Percentiles rank a stretch among this genome's conserved stretches.
These are phyloP conservation scores for Cynocephalus volans DNA, from an alignment of 2,113 vertebrate species.

Conservation along the genomic window DNA sequence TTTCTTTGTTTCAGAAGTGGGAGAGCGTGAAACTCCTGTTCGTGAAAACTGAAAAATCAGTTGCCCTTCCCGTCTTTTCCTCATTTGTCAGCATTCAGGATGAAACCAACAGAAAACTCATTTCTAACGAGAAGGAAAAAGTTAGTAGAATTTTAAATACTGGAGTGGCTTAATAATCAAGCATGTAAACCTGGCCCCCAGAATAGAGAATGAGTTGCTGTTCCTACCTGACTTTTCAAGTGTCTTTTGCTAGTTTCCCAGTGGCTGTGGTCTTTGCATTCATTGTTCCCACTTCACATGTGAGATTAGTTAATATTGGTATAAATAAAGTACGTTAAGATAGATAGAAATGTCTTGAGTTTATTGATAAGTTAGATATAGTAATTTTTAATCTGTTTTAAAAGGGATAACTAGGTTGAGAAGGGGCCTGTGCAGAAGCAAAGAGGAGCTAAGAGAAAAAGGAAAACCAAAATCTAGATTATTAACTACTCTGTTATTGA, in stretches of 20 bases:
- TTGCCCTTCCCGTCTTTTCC: slow-evolving; percentile 91
- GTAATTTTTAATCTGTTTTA: background rate
- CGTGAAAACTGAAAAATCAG: slow-evolving; percentile 90
- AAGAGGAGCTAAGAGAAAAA: background rate
- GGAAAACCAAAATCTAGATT: background rate
- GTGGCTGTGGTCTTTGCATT: background rate
- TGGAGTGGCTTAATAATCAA: background rate
- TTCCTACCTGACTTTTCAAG: background rate
- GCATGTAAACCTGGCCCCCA: background rate
- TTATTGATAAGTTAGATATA: background rate
- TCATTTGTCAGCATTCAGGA: slow-evolving; percentile 85
- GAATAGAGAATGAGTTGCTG: background rate
- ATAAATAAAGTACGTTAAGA: background rate
- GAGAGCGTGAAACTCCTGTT: slow-evolving; percentile 91
- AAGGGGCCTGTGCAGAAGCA: background rate
- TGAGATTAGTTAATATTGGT: background rate
- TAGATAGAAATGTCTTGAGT: background rate
- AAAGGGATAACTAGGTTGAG: background rate
- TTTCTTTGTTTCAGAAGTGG: slow-evolving; percentile 87
- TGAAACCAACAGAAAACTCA: background rate
- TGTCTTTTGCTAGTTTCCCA: background rate
- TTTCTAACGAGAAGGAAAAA: slow-evolving; percentile 19
- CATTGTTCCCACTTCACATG: background rate
- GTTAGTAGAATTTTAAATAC: slow-evolving; percentile 46
- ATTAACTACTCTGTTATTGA: no score